Evolutionary conservation across 2,113 vertebrate genomes (phyloP).

Genomic region (Gorsachius goisagi): DNA sequence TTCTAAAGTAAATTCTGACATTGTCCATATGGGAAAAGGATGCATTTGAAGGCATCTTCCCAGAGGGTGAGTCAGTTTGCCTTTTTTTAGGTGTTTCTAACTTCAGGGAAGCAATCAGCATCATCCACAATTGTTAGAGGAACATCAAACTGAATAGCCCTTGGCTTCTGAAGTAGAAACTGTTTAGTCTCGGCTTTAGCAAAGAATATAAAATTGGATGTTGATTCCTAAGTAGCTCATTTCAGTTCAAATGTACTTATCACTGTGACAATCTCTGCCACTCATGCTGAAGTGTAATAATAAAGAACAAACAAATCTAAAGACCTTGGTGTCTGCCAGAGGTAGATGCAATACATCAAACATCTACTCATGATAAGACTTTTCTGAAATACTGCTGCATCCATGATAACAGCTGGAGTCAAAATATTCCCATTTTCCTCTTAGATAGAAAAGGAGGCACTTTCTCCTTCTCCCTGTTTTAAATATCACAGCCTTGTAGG

Average conservation of each 20-base stretch:
- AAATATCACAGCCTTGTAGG: not conserved
- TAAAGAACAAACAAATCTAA: not conserved
- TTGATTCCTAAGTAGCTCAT: slow-evolving; percentile 21
- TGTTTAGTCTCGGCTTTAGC: not conserved
- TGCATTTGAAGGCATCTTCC: not conserved
- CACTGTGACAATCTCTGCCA: slow-evolving; percentile 14
- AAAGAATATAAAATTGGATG: not conserved
- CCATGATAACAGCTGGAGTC: not conserved
- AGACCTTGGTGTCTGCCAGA: not conserved
- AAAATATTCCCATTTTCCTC: not conserved
- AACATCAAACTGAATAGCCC: not conserved
- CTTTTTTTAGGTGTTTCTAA: not conserved
- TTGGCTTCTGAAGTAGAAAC: slow-evolving; percentile 11
- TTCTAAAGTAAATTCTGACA: not conserved
- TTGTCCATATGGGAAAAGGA: not conserved
- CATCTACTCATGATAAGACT: not conserved
- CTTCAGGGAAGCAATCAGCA: not conserved
- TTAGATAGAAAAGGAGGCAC: not conserved
- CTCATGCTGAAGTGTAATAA: not conserved
- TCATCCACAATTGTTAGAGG: not conserved
- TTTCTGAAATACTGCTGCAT: not conserved
- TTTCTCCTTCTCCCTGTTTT: not conserved
- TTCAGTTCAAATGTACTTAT: slow-evolving; percentile 35
- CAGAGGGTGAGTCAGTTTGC: not conserved
- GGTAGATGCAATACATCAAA: not conserved